Conservation (phyloP, 1,140 invertebrate genomes). For the Linepithema humile region DNA sequence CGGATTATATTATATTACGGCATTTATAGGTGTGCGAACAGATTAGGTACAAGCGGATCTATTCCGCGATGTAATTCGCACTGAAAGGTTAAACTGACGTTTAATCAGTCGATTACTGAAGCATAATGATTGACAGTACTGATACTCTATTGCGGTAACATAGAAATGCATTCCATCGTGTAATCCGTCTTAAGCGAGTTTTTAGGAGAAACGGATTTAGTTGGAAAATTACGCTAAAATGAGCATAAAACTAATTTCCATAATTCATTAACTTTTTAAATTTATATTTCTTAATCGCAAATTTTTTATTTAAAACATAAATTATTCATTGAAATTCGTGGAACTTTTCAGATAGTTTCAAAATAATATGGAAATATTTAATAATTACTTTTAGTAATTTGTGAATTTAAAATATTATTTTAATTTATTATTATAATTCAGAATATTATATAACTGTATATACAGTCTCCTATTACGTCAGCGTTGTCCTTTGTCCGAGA, state of each 20-base stretch:
- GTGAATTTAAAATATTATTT: no score
- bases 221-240: neutral
- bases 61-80: neutral
- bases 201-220: neutral
- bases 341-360: no score
- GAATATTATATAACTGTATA: no score
- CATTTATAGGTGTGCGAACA: neutral
- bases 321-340: no score
- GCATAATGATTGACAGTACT: neutral
- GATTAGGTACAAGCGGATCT: neutral
- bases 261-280: neutral
- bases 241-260: neutral
- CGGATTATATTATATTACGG: conserved; percentile 11
- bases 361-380: no score
- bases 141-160: neutral
- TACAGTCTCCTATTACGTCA: no score
- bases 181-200: neutral
- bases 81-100: conserved; percentile 3
- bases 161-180: neutral
- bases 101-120: conserved; percentile 26
- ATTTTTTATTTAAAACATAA: no score
- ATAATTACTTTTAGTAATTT: no score
- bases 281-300: no score
- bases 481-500: no score
- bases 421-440: no score